phyloP scores from a whole-genome alignment of 2,888 invertebrate genomes.

The Synergus japonicus region DNA sequence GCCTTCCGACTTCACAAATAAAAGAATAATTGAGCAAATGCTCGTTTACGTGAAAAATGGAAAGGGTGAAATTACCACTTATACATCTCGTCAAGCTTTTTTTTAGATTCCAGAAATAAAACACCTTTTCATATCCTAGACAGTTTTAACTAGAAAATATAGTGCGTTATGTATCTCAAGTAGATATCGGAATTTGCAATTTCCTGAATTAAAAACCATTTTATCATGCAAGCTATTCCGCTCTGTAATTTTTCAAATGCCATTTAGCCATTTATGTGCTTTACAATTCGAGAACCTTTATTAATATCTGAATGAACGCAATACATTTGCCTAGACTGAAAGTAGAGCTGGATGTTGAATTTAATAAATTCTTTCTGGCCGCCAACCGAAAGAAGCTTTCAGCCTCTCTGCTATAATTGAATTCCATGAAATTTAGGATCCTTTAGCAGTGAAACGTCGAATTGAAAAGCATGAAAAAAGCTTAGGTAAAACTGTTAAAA shows the following conservation, averaged over 20 bases:
- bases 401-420: constrained; percentile 29
- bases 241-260: not conserved
- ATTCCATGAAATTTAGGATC: constrained; percentile 34
- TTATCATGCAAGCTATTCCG: not conserved
- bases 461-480: constrained; percentile 25
- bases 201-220: not conserved
- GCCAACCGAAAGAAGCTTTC: constrained; percentile 29
- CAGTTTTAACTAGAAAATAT: not conserved
- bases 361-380: constrained; percentile 33
- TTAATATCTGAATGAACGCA: constrained; percentile 25
- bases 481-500: constrained; percentile 21
- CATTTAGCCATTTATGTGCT: constrained; percentile 23
- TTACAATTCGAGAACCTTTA: not conserved
- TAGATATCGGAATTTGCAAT: not conserved
- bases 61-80: not conserved
- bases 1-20: not conserved
- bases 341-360: constrained; percentile 16
- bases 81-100: not conserved
- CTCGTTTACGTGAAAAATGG: constrained; percentile 6
- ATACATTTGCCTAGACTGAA: constrained; percentile 31
- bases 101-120: not conserved
- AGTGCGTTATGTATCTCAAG: not conserved
- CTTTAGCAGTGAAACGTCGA: constrained; percentile 3
- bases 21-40: constrained; percentile 23
- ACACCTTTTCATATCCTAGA: not conserved